Evolutionary conservation across 2,888 invertebrate species (phyloP), one percentile per base, ranked within the genome.

Genomic region (Agrilus cyanescens): DNA sequence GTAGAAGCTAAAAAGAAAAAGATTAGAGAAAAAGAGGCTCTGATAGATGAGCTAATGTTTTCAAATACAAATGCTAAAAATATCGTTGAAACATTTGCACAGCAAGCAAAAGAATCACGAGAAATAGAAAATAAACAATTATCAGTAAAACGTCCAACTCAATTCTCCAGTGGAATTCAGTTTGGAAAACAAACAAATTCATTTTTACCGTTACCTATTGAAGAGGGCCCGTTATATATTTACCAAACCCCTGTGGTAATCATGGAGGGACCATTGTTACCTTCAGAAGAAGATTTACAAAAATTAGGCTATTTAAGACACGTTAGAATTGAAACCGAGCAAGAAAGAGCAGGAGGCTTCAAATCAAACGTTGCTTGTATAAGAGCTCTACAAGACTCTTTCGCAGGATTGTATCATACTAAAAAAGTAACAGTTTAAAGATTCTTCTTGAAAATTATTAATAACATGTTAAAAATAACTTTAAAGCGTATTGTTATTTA

Each of bases 21-120:
- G 64, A 79, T 85, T 14, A 75, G 85, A 31, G 85, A 88, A 51
- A 91, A 90, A 54, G 90, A 95, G 62, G 90, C 89, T 0, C 68
- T 97, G 4, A 93, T 97, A 45, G 94, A 96, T 66, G 94, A 96
- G 62, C 71, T 97, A 31, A 94, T 93, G 84, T 88, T 87, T 62
- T 90, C 93, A 1, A 86, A 88, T 52, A 83, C 82, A 8, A 84
- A 94, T 62, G 95, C 95, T 0, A 82, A 84, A 53, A 84, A 83
- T 52, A 94, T 95, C 54, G 69, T 95, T 1, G 83, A 80, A 49
- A 82, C 82, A 10, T 91, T 90, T 65, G 81, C 82, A 1, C 76
- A 80, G 41, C 78, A 73, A 48, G 74, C 72, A 13, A 78, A 82
- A 53, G 78, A 82, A 51, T 73, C 72, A 40, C 79, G 80, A 53